phyloP scores from a whole-genome alignment of 1,140 invertebrate species.

The Hermatobates lingyangjiaoensis region DNA sequence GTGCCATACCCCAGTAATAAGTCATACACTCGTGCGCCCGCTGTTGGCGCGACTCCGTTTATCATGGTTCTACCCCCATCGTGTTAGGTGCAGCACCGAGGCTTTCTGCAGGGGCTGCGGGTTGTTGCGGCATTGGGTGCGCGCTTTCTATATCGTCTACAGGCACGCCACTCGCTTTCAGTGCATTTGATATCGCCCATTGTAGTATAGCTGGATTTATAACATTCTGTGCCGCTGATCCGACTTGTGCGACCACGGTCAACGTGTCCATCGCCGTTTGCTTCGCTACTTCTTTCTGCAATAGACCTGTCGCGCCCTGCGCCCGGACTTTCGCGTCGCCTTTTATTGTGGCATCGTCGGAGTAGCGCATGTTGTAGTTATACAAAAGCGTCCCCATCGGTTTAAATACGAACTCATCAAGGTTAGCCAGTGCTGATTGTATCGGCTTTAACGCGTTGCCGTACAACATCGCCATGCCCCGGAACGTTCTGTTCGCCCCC shows the following conservation, averaged over 20 bases:
- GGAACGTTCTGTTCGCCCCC: not conserved
- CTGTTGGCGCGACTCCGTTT: not conserved
- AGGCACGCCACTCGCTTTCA: not conserved
- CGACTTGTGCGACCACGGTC: not conserved
- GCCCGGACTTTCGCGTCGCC: not conserved
- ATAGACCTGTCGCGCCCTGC: not conserved
- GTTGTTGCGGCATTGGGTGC: not conserved
- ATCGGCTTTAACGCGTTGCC: not conserved
- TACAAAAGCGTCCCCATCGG: not conserved
- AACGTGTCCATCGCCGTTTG: not conserved
- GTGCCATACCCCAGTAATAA: no score
- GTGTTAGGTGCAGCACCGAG: no score
- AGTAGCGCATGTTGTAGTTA: not conserved
- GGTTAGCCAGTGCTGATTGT: not conserved
- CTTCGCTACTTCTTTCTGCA: not conserved
- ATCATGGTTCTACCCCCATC: not conserved
- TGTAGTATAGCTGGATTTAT: not conserved
- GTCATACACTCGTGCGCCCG: not conserved
- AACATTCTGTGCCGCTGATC: not conserved
- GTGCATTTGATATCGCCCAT: not conserved
- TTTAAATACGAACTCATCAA: not conserved
- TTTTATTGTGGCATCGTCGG: not conserved
- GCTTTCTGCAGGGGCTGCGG: not conserved
- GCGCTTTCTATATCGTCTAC: not conserved
- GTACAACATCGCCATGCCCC: not conserved